Base-by-base conservation (phyloP, 2,888 invertebrate species). In the Chrysolina americana region DNA sequence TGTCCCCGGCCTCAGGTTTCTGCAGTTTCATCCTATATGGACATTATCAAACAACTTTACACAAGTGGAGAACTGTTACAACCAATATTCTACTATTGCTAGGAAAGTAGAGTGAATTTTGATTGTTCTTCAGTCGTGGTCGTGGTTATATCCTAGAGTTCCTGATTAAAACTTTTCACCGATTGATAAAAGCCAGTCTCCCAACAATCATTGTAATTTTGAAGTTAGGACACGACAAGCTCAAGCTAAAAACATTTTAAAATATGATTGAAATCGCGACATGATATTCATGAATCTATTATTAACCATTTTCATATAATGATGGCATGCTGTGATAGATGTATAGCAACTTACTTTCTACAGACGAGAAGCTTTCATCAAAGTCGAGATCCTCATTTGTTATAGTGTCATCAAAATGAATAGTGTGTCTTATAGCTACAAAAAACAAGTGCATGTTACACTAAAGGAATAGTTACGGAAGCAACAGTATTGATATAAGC, bases 361-460 rank as follows among this genome's bases (percentile, higher is more conserved):
- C 81, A 11, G 84, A 82, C 47, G 85, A 83, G 50, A 83, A 77
- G 76, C 83, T 85, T 71, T 83, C 83, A 68, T 80, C 81, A 50
- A 81, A 83, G 66, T 83, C 83, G 21, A 79, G 71, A 76, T 84
- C 83, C 70, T 85, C 84, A 73, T 82, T 82, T 71, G 82, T 83
- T 65, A 83, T 68, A 71, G 82, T 82, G 66, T 83, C 83, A 74
- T 84, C 85, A 66, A 85, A 85, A 76, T 85, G 83, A 76, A 84
- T 83, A 41, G 82, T 81, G 77, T 85, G 85, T 71, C 85, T 80
- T 76, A 79, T 28, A 71, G 81, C 85, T 84, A 80, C 75, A 83
- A 72, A 76, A 71, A 77, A 73, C 53, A 68, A 78, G 74, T 73
- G 76, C 75, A 44, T 47, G 48, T 73, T 75, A 75, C 69, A 76